Conservation (phyloP, 2,113 vertebrate genomes). For the Xyrauchen texanus region DNA sequence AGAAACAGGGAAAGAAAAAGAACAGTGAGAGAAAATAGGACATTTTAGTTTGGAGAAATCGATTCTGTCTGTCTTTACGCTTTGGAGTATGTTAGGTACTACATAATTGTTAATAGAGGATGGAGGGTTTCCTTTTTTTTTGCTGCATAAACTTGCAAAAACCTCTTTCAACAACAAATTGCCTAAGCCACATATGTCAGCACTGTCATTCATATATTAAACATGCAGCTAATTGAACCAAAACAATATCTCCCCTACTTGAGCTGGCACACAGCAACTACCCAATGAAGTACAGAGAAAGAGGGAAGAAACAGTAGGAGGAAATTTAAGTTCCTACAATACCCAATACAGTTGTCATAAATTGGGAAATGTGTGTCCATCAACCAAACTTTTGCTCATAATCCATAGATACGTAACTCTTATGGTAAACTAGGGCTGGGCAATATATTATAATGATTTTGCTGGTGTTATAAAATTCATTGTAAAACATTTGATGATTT, state of each 20-base stretch:
- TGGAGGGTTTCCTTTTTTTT: slow-evolving; percentile 40
- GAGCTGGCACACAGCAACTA: slow-evolving; percentile 69
- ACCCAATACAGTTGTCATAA: not conserved
- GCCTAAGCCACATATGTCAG: slow-evolving; percentile 69
- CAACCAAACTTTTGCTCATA: no score
- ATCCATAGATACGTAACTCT: no score
- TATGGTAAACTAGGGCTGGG: no score
- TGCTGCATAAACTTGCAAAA: slow-evolving; percentile 60
- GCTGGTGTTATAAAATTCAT: no score
- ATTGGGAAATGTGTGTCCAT: no score
- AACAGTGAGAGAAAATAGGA: slow-evolving; percentile 64
- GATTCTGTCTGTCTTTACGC: slow-evolving; percentile 49
- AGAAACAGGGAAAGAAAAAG: slow-evolving; percentile 22
- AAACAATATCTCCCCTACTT: slow-evolving; percentile 78
- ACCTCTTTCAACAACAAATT: slow-evolving; percentile 65
- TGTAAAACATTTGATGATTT: no score
- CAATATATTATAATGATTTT: no score
- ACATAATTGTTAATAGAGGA: slow-evolving; percentile 63
- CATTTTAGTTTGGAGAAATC: slow-evolving; percentile 70
- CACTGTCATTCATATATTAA: slow-evolving; percentile 79
- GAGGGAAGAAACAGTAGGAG: slow-evolving; percentile 59
- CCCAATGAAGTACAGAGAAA: slow-evolving; percentile 55
- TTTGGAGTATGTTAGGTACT: slow-evolving; percentile 49
- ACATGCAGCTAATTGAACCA: slow-evolving; percentile 77
- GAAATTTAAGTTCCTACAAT: slow-evolving; percentile 56